phyloP scores from a whole-genome alignment of 2,797 vertebrate genomes.

The Paguma larvata region DNA sequence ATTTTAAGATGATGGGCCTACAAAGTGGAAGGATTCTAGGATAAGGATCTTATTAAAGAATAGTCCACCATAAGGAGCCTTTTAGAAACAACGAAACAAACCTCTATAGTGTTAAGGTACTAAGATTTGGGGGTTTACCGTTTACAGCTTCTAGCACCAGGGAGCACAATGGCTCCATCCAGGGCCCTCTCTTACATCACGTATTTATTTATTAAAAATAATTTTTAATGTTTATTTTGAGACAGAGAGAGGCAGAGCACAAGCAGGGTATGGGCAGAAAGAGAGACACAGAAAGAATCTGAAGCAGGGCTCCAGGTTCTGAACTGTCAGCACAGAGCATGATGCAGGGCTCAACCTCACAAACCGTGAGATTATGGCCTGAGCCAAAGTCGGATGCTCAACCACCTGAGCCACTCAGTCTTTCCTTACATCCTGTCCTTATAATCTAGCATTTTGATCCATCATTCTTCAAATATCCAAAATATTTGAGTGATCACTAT shows the following conservation, averaged over 20 bases:
- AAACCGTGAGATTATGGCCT: too few species aligned
- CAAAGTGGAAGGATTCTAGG: neutral
- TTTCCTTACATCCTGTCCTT: neutral
- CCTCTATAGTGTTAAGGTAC: neutral
- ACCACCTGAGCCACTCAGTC: too few species aligned
- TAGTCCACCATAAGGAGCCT: neutral
- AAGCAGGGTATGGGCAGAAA: too few species aligned
- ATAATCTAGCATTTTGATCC: neutral
- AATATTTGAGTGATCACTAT: neutral
- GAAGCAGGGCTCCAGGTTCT: too few species aligned
- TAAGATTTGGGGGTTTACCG: neutral
- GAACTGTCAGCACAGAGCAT: too few species aligned
- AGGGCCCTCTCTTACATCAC: neutral
- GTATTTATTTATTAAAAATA: neutral
- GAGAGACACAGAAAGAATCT: too few species aligned
- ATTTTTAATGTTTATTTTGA: too few species aligned
- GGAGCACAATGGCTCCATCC: neutral
- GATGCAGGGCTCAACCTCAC: too few species aligned
- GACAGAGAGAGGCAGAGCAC: too few species aligned
- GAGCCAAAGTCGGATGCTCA: too few species aligned
- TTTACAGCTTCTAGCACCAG: neutral
- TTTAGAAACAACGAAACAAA: neutral
- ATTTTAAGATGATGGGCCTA: neutral
- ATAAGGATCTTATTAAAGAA: neutral
- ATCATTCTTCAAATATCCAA: slow-evolving; percentile 17